Base-by-base conservation (phyloP, 2,113 vertebrate species). In the Thymallus thymallus region DNA sequence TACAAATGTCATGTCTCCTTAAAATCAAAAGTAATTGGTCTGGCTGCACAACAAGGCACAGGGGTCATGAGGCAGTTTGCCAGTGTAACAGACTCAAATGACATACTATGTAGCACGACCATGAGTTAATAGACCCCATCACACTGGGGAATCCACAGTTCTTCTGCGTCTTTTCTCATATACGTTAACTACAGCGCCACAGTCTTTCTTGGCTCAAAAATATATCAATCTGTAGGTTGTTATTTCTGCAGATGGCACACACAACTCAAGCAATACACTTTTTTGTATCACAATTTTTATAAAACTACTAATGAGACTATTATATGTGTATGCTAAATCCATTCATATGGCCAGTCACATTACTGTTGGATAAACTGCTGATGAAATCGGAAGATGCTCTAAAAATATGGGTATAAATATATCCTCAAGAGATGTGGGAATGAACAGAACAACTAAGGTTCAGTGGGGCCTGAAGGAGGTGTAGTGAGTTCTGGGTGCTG, bases 1-100 rank as follows among this genome's bases (percentile, higher is more conserved):
- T 94, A 95, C 94, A 96, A 91, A 96, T 97, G 96, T 94, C 96
- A 95, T 82, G 93, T 98, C 95, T 93, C 94, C 93, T 98, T 94
- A 97, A 90, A 90, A 93, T 98, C 96, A 98, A 93, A 94, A 91
- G 94, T 91, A 94, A 91, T 94, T 98, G 96, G 95, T 95, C 95
- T 94, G 94, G 92, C 95, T 92, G 89, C 88, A 88, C 83, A 91
- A 88, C 87, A 86, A 85, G 88, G 82, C 85, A 78, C 86, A 79
- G 69, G 88, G 88, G 86, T 89, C 90, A 89, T 87, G 69, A 86
- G 85, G 86, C 90, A 88, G 88, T 91, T 89, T 90, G 87, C 88
- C 82, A 86, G 82, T 86, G 90, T 91, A 92, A 93, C 88, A 77
- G 88, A 92, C 88, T 91, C 84, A 92, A 91, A 86, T 81, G 85